These are phyloP conservation scores for Tangara arthus DNA, from an alignment of 2,797 vertebrate species.

Conservation along the genomic window DNA sequence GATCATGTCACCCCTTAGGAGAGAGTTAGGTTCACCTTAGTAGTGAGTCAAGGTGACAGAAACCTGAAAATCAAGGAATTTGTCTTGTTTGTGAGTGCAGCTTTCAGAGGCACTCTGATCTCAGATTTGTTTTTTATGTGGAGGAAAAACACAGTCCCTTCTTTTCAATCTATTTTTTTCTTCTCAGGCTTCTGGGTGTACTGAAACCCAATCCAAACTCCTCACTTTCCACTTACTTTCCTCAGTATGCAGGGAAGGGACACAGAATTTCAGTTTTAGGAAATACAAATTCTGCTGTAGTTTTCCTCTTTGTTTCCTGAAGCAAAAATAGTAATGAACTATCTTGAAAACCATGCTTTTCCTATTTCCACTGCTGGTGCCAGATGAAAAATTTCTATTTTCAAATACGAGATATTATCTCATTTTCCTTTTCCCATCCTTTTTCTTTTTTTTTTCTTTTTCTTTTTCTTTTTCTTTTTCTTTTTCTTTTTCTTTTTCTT, in stretches of 20 bases:
- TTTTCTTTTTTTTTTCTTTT: background rate
- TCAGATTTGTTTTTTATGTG: background rate
- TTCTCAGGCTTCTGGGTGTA: background rate
- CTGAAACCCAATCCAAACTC: accelerated
- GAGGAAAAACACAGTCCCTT: background rate
- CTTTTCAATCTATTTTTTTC: background rate
- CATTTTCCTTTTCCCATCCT: accelerated
- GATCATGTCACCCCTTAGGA: background rate
- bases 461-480: accelerated
- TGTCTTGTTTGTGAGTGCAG: background rate
- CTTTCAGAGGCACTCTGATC: background rate
- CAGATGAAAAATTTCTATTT: background rate
- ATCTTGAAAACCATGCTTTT: background rate
- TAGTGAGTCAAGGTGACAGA: background rate
- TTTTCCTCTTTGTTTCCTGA: background rate
- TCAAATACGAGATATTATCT: background rate
- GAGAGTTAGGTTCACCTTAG: background rate
- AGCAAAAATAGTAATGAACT: background rate
- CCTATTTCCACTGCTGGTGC: background rate
- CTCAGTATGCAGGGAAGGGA: background rate
- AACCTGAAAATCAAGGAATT: background rate
- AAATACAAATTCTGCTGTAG: background rate
- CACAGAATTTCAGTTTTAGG: background rate
- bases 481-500: too few species aligned
- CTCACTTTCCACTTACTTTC: background rate